These are phyloP conservation scores for Rhynchomys soricoides DNA, from an alignment of 2,113 vertebrate species.

Conservation along the genomic window DNA sequence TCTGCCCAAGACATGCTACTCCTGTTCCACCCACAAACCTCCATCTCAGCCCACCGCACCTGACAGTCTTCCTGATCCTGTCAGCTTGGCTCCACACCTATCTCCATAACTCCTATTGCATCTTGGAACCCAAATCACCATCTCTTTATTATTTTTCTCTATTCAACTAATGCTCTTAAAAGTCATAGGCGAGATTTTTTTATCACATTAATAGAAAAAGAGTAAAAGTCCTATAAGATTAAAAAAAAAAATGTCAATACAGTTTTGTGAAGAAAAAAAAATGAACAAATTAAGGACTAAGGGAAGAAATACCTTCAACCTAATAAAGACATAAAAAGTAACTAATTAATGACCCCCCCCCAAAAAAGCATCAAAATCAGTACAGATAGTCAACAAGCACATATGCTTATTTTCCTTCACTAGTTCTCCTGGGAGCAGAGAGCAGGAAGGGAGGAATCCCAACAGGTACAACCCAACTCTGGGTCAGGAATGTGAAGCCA, in stretches of 20 bases:
- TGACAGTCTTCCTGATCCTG: neutral
- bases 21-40: neutral
- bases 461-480: neutral
- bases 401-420: neutral
- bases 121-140: slow-evolving; percentile 7
- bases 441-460: neutral
- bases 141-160: neutral
- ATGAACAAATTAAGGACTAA: slow-evolving; percentile 29
- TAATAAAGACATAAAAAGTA: neutral
- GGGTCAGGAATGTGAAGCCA: slow-evolving; percentile 22
- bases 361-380: neutral
- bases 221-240: neutral
- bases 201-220: slow-evolving; percentile 39
- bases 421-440: neutral
- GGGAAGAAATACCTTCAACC: slow-evolving; percentile 17
- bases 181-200: neutral
- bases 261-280: slow-evolving; percentile 12
- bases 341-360: neutral
- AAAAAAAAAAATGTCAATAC: slow-evolving; percentile 28
- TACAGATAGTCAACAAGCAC: neutral
- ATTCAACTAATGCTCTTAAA: slow-evolving; percentile 1
- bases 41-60: neutral
- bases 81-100: neutral
- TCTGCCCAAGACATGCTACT: neutral
- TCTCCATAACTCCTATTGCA: neutral